Evolutionary conservation across 2,113 vertebrate species (phyloP), one percentile per base, ranked within the genome.

Genomic region (Lates calcarifer): DNA sequence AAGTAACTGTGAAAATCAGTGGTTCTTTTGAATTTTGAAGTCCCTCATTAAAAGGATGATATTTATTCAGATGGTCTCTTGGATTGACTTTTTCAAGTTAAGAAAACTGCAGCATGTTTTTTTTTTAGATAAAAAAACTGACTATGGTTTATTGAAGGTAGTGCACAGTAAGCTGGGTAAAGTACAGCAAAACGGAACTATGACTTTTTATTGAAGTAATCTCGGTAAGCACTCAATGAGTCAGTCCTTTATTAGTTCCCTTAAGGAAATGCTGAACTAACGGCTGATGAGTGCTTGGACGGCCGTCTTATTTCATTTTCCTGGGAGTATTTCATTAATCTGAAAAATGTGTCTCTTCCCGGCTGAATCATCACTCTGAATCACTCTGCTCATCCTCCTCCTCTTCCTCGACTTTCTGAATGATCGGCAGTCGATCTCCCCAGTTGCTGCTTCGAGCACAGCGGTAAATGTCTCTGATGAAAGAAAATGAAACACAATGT

Each of bases 381-480:
- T 91, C 86, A 41, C 57, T 77, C 17, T 78, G 10, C 8, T 17
- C 35, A 14, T 91, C 84, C 0, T 72, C 72, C 8, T 17, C 35
- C 14, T 91, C 84, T 0, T 72, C 72, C 0, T 90, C 64, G 0
- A 5, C 43, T 6, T 18, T 33, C 43, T 57, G 74, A 58, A 90
- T 2, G 28, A 95, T 31, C 1, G 97, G 96, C 49, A 97, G 77
- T 24, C 89, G 93, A 77, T 98, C 97, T 39, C 97, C 97, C 95
- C 96, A 97, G 39, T 95, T 87, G 53, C 96, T 96, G 87, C 33
- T 96, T 5, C 96, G 94, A 26, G 96, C 96, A 57, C 97, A 97
- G 28, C 96, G 96, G 87, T 97, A 98, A 71, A 96, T 41, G 13
- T 97, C 95, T 89, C 97, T 98, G 83, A 6, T 72, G 13, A 45